phyloP scores from a whole-genome alignment of 2,797 vertebrate species.

The Anisognathus igniventris region DNA sequence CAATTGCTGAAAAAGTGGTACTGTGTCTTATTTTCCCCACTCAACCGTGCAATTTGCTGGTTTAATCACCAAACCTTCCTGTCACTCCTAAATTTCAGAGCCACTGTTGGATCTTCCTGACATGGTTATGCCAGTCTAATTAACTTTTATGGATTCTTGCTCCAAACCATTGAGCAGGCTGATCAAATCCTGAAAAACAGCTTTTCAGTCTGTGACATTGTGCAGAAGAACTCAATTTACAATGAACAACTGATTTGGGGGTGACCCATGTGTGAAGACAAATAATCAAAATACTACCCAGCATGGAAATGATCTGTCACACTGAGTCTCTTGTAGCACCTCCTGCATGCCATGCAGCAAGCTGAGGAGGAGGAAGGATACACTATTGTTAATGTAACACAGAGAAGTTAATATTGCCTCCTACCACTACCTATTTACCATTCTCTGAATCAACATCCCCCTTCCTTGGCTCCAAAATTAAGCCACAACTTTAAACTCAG shows the following conservation, averaged over 20 bases:
- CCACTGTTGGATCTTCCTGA: background rate
- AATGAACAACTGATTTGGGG: background rate
- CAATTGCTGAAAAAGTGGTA: background rate
- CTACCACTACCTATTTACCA: constrained; percentile 30
- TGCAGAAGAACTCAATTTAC: background rate
- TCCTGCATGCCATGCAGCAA: background rate
- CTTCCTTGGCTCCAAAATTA: constrained; percentile 49
- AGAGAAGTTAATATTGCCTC: constrained; percentile 1
- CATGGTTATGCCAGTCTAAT: background rate
- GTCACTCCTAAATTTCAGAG: background rate
- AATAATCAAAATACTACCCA: background rate
- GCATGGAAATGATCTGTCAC: background rate
- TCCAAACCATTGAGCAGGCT: background rate
- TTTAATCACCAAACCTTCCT: background rate
- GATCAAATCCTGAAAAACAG: background rate
- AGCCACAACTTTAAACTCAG: constrained; percentile 25
- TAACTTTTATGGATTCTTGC: background rate
- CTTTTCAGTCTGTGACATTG: background rate
- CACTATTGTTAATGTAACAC: background rate
- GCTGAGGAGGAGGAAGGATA: constrained; percentile 10
- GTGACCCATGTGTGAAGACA: background rate
- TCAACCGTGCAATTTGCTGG: background rate
- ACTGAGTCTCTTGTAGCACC: background rate
- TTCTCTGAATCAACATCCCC: constrained; percentile 48
- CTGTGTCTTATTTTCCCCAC: background rate